Conservation (phyloP, 2,888 invertebrate genomes). For the Hylaea fasciaria region DNA sequence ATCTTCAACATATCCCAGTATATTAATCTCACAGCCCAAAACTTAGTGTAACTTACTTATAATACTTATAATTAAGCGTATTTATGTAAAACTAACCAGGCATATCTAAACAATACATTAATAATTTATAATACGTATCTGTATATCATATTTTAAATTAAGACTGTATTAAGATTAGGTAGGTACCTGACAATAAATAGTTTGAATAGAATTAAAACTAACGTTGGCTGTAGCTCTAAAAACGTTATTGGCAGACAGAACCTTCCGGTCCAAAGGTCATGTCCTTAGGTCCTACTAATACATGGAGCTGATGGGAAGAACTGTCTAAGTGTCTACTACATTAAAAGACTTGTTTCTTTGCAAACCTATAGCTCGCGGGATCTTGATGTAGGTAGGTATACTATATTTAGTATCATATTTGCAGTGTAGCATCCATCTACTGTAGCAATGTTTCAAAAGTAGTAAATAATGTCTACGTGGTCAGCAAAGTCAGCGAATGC, state of each 20-base stretch:
- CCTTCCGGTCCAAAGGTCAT: background rate
- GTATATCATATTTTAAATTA: slow-evolving; percentile 19
- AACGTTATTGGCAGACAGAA: slow-evolving; percentile 8
- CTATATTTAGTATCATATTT: too few species aligned
- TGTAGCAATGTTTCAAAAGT: background rate
- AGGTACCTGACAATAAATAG: slow-evolving; percentile 33
- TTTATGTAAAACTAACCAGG: slow-evolving; percentile 20
- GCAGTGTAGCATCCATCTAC: too few species aligned
- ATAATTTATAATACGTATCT: slow-evolving; percentile 20
- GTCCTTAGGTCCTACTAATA: too few species aligned
- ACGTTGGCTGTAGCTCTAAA: slow-evolving; percentile 17
- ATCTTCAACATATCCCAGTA: slow-evolving; percentile 40
- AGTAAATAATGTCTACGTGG: background rate
- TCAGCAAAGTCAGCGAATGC: slow-evolving; percentile 19
- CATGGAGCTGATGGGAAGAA: background rate
- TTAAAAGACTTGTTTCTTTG: background rate
- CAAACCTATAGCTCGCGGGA: too few species aligned
- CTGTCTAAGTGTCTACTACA: too few species aligned
- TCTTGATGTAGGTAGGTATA: too few species aligned
- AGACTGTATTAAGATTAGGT: slow-evolving; percentile 12
- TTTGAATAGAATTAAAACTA: slow-evolving; percentile 24
- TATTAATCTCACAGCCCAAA: slow-evolving; percentile 63
- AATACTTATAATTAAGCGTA: slow-evolving; percentile 20
- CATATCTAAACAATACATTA: slow-evolving; percentile 3
- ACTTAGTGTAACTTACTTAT: slow-evolving; percentile 9